Base-by-base conservation (phyloP, 2,113 vertebrate genomes). In the Pontoporia blainvillei region DNA sequence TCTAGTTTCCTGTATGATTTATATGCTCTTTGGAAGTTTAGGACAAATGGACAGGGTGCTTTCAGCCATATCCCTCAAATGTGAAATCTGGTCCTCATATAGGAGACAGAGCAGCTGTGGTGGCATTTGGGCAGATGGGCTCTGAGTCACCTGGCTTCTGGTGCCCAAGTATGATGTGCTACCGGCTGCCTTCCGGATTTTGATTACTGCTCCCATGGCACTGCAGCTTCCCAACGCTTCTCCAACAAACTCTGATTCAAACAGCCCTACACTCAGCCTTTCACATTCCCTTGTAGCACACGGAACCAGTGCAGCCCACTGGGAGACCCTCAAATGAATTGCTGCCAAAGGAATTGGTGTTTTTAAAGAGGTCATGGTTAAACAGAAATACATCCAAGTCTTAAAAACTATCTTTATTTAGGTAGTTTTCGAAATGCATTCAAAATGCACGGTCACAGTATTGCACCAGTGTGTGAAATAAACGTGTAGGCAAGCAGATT, bases 61-160 rank as follows among this genome's bases (percentile, higher is more conserved):
- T 95, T 85, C 83, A 93, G 49, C 89, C 86, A 18, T 29, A 57
- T 57, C 44, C 62, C 84, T 88, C 61, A 31, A 67, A 52, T 64
- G 39, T 41, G 83, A 95, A 75, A 72, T 84, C 76, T 79, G 69
- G 88, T 91, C 92, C 78, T 96, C 25, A 3, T 12, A 18, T 1
- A 86, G 62, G 62, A 85, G 71, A 90, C 64, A 57, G 86, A 84
- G 73, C 91, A 96, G 78, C 78, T 95, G 86, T 71, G 90, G 36
- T 69, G 81, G 71, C 90, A 84, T 49, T 39, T 8, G 2, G 89
- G 91, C 90, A 98, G 93, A 93, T 88, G 95, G 71, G 67, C 82
- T 97, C 75, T 29, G 39, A 94, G 96, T 91, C 95, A 76, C 97
- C 95, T 94, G 97, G 96, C 95, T 98, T 98, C 91, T 92, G 73